These are phyloP conservation scores for Psittacula cyanocephala DNA, from an alignment of 2,113 vertebrate species.

Conservation along the genomic window DNA sequence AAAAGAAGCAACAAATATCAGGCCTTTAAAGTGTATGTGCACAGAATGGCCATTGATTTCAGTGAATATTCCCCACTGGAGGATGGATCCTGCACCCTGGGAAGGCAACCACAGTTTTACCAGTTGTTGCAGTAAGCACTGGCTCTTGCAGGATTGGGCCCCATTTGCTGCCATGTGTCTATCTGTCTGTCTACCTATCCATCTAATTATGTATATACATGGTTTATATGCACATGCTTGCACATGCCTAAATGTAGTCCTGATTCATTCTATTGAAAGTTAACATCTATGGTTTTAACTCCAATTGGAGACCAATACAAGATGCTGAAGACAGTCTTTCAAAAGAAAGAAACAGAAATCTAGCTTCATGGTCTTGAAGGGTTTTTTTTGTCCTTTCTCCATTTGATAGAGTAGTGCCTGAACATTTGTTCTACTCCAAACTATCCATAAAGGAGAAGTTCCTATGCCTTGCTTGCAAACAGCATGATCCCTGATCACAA, in stretches of 20 bases:
- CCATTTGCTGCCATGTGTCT: neutral
- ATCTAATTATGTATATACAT: accelerated
- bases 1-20: slow-evolving; percentile 38
- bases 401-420: neutral
- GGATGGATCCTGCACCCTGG: neutral
- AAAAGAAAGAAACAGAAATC: neutral
- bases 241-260: neutral
- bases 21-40: neutral
- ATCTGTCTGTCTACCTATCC: accelerated
- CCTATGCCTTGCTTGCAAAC: neutral
- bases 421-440: neutral
- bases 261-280: neutral
- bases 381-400: neutral
- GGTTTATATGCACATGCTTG: neutral
- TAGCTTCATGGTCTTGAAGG: neutral
- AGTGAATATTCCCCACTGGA: neutral
- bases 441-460: slow-evolving; percentile 25
- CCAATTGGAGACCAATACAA: neutral
- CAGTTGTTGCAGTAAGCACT: neutral
- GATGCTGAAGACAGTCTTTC: neutral
- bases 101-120: neutral
- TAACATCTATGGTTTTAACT: neutral
- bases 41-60: slow-evolving; percentile 50
- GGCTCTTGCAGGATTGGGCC: neutral
- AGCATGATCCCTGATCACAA: slow-evolving; percentile 54